A percentile compares a stretch with the other conserved stretches of the same genome.
Evolutionary conservation across 2,113 vertebrate species (phyloP).

Genomic region (Megaleporinus macrocephalus): DNA sequence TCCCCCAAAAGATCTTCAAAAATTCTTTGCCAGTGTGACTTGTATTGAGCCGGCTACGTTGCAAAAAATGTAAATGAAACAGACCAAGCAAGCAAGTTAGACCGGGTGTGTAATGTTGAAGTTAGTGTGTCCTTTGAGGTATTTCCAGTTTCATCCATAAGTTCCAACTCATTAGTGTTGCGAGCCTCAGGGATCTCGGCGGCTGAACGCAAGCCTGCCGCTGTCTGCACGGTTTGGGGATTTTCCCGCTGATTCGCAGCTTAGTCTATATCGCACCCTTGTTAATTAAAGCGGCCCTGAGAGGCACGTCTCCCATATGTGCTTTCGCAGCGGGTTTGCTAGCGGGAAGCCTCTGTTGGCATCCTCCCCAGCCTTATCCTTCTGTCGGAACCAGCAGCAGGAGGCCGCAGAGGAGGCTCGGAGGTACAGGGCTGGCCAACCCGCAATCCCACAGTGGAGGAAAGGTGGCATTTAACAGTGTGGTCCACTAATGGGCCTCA

Average conservation of each 20-base stretch:
- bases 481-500: slow-evolving; percentile 9
- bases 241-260: slow-evolving; percentile 27
- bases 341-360: slow-evolving; percentile 14
- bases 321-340: slow-evolving; percentile 23
- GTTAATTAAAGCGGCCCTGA: slow-evolving; percentile 49
- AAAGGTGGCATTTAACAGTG: slow-evolving; percentile 12
- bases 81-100: neutral
- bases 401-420: slow-evolving; percentile 10
- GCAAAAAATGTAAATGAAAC: neutral
- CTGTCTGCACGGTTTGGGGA: slow-evolving; percentile 1
- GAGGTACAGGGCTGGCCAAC: neutral
- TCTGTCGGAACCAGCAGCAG: slow-evolving; percentile 6
- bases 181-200: slow-evolving; percentile 23
- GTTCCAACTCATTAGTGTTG: slow-evolving; percentile 36
- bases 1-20: neutral
- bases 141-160: slow-evolving; percentile 24
- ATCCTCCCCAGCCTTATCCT: slow-evolving; percentile 28
- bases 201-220: slow-evolving; percentile 20
- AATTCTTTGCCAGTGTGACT: neutral
- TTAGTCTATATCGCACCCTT: slow-evolving; percentile 10
- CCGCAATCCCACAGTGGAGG: neutral
- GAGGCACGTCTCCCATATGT: slow-evolving; percentile 40
- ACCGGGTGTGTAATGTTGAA: slow-evolving; percentile 2
- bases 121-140: slow-evolving; percentile 7
- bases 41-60: neutral